phyloP scores from a whole-genome alignment of 2,113 vertebrate genomes.

The Protobothrops flavoviridis region DNA sequence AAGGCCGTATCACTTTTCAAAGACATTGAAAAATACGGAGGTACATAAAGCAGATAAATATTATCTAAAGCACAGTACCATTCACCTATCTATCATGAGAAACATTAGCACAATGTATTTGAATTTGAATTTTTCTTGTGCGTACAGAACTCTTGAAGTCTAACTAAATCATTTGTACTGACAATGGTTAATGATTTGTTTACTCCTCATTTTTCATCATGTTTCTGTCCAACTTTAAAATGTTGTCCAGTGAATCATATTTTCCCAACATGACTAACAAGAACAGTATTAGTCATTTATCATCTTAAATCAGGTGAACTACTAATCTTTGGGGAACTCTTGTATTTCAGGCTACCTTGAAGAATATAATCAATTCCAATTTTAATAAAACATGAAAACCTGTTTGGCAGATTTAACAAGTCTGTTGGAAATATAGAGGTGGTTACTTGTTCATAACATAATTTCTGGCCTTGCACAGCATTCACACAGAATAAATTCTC shows the following conservation, averaged over 20 bases:
- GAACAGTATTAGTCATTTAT: slow-evolving; percentile 20
- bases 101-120: slow-evolving; percentile 13
- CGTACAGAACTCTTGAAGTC: slow-evolving; percentile 27
- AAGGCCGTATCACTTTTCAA: slow-evolving; percentile 5
- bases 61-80: slow-evolving; percentile 21
- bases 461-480: not conserved
- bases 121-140: slow-evolving; percentile 1
- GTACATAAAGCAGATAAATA: not conserved
- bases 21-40: not conserved
- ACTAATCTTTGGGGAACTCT: slow-evolving; percentile 29
- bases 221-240: slow-evolving; percentile 19
- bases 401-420: not conserved
- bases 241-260: slow-evolving; percentile 2
- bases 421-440: not conserved
- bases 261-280: slow-evolving; percentile 32
- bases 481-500: not conserved
- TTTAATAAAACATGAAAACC: slow-evolving; percentile 13
- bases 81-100: slow-evolving; percentile 17
- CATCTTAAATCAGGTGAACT: not conserved
- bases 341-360: slow-evolving; percentile 19
- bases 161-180: slow-evolving; percentile 15
- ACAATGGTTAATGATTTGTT: slow-evolving; percentile 12
- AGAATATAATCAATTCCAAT: slow-evolving; percentile 1
- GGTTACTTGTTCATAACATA: not conserved
- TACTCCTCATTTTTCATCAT: slow-evolving; percentile 24